phyloP scores from a whole-genome alignment of 1,140 invertebrate species.

The Samia ricini region DNA sequence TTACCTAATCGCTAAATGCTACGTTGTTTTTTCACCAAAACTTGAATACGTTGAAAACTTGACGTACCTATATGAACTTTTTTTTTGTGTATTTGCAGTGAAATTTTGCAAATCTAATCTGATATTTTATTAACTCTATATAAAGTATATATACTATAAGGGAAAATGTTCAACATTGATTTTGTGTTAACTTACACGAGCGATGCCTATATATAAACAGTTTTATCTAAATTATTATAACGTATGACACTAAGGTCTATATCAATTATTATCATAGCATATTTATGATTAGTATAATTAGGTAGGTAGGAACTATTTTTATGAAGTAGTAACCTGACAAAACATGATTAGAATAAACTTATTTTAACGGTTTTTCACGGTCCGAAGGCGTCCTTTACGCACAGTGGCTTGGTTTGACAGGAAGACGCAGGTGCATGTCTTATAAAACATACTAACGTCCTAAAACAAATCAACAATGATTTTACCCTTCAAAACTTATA shows the following conservation, averaged over 20 bases:
- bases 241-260: too few species aligned
- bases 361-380: conserved; percentile 61
- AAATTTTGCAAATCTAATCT: too few species aligned
- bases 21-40: too few species aligned
- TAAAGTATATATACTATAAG: too few species aligned
- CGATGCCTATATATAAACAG: neutral
- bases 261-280: too few species aligned
- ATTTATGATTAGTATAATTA: neutral
- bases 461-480: neutral
- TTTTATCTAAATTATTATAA: neutral
- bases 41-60: too few species aligned
- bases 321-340: neutral
- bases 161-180: too few species aligned
- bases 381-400: conserved; percentile 53
- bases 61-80: too few species aligned
- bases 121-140: too few species aligned
- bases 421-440: conserved; percentile 37
- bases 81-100: too few species aligned
- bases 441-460: neutral
- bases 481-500: neutral
- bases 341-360: neutral
- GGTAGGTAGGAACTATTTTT: neutral
- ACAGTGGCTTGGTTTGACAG: conserved; percentile 32
- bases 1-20: too few species aligned
- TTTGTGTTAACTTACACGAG: too few species aligned